Evolutionary conservation across 2,113 vertebrate genomes (phyloP).

Genomic region (Damaliscus lunatus): DNA sequence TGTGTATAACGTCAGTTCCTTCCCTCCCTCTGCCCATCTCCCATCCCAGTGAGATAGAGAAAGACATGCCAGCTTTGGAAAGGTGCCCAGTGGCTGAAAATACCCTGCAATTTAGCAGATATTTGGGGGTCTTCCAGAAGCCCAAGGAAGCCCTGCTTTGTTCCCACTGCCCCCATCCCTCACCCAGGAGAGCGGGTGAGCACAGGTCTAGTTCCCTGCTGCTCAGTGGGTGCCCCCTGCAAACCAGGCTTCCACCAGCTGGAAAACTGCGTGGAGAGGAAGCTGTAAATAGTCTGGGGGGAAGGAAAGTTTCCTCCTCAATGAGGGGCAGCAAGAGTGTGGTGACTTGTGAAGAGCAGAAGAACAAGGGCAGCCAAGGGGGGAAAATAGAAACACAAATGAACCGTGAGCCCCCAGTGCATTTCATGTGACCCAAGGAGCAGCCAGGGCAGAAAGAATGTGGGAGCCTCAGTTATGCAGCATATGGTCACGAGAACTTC

Average conservation of each 20-base stretch:
- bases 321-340: background rate
- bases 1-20: fast-evolving
- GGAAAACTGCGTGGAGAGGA: background rate
- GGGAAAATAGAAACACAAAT: background rate
- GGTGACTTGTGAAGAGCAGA: background rate
- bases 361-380: background rate
- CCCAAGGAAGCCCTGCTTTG: background rate
- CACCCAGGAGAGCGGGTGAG: fast-evolving
- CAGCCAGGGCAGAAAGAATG: background rate
- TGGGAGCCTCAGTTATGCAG: background rate
- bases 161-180: background rate
- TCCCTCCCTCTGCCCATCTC: background rate
- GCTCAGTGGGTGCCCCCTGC: fast-evolving
- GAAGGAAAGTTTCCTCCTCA: background rate
- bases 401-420: fast-evolving
- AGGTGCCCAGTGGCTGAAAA: background rate
- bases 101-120: background rate
- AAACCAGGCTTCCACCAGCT: background rate
- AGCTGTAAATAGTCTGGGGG: background rate
- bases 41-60: background rate
- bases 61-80: background rate
- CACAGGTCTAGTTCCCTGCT: no score
- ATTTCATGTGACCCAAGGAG: background rate
- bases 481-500: background rate
- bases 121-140: background rate